A percentile compares a stretch with the other conserved stretches of the same genome.
These are phyloP conservation scores for Noctuana brunneofusca DNA, from an alignment of 2,888 invertebrate species.

Conservation along the genomic window DNA sequence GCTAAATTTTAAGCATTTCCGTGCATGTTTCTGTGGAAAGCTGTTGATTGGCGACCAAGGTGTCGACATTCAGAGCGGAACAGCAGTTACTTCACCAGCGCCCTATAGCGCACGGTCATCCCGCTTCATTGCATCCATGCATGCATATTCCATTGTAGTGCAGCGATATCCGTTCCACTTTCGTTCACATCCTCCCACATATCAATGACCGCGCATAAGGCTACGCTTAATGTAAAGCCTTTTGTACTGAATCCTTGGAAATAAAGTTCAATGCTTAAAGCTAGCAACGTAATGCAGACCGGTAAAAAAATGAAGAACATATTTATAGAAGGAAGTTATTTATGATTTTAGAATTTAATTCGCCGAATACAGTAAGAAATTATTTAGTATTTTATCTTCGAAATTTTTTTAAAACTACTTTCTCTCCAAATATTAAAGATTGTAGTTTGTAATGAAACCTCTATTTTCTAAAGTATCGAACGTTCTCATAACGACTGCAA, in stretches of 20 bases:
- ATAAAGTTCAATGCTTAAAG: conserved; percentile 17
- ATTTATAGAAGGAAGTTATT: too few species aligned
- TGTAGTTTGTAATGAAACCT: background rate
- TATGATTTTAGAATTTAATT: background rate
- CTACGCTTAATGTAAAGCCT: conserved; percentile 31
- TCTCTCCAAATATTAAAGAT: too few species aligned
- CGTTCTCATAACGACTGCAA: conserved; percentile 1
- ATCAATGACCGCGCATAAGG: conserved; percentile 35
- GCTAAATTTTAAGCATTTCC: too few species aligned
- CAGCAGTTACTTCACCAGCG: conserved; percentile 44
- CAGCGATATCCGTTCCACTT: conserved; percentile 77
- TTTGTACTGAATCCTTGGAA: conserved; percentile 24
- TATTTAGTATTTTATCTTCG: too few species aligned
- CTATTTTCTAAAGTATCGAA: background rate
- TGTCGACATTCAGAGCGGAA: conserved; percentile 59
- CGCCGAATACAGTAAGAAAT: background rate
- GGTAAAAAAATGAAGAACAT: background rate
- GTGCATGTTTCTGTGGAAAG: too few species aligned
- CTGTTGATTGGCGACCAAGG: conserved; percentile 1
- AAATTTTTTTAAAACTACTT: too few species aligned
- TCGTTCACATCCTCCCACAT: conserved; percentile 51
- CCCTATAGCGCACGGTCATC: conserved; percentile 54
- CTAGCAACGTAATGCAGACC: background rate
- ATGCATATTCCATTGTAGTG: conserved; percentile 58
- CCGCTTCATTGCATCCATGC: conserved; percentile 58